Evolutionary conservation across 23 tunicate species (phyloP).

Genomic region (Phallusia fumigata): DNA sequence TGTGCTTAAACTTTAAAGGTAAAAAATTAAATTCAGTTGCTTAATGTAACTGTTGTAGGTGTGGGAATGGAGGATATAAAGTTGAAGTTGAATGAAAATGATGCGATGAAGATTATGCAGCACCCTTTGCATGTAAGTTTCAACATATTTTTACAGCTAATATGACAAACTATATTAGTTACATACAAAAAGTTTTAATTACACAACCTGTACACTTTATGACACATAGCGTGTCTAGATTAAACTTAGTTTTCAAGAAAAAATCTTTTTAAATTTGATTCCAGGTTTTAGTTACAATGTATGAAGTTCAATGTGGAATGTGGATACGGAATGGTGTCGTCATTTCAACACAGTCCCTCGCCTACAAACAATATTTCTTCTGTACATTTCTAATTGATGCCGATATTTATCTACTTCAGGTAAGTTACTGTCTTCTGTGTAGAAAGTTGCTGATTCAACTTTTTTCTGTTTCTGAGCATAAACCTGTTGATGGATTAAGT

Average conservation of each 20-base stretch:
- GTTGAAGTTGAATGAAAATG: conserved; percentile 14
- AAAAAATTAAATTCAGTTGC: too few relatives aligned
- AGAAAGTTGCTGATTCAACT: too few relatives aligned
- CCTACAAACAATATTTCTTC: conserved; percentile 85
- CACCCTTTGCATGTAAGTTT: conserved; percentile 85
- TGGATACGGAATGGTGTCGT: conserved; percentile 83
- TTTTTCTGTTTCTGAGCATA: too few relatives aligned
- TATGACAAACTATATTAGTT: too few relatives aligned
- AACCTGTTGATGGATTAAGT: too few relatives aligned
- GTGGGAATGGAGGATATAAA: conserved; percentile 35
- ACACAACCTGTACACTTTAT: too few relatives aligned
- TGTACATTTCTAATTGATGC: conserved; percentile 88
- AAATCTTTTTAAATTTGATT: too few relatives aligned
- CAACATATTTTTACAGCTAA: too few relatives aligned
- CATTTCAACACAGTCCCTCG: conserved; percentile 69
- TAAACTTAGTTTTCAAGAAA: too few relatives aligned
- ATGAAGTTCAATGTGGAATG: conserved; percentile 69
- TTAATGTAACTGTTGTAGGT: conserved; percentile 19
- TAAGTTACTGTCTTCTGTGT: conserved; percentile 2
- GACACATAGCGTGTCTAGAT: too few relatives aligned
- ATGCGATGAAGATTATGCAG: conserved; percentile 41
- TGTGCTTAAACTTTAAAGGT: too few relatives aligned
- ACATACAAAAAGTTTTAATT: too few relatives aligned
- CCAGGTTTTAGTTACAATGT: conserved; percentile 49
- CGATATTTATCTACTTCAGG: conserved; percentile 81